Conservation (phyloP, 1,140 invertebrate genomes). For the Lepidurus apus region DNA sequence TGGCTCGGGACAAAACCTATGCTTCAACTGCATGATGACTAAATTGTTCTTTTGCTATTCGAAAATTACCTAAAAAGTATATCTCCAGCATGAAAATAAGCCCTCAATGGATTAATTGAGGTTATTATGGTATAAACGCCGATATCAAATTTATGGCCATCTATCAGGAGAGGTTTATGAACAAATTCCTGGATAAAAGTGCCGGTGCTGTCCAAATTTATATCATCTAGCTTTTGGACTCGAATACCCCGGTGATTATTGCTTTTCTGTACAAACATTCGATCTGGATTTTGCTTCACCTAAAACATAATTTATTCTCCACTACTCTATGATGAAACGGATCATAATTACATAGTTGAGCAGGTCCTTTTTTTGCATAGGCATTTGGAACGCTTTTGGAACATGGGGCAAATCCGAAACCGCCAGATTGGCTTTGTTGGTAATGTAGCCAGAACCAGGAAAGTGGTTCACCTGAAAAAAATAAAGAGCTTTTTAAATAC, state of each 20-base stretch:
- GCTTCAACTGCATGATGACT: slow-evolving; percentile 19
- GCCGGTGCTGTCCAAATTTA: slow-evolving; percentile 65
- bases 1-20: slow-evolving; percentile 81
- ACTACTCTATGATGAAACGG: neutral
- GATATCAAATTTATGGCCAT: slow-evolving; percentile 92
- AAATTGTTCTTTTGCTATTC: neutral
- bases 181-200: slow-evolving; percentile 88
- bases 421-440: slow-evolving; percentile 88
- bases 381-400: slow-evolving; percentile 82
- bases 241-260: slow-evolving; percentile 85
- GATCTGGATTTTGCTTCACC: slow-evolving; percentile 59
- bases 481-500: neutral
- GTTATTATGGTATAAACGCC: slow-evolving; percentile 90
- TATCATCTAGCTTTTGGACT: slow-evolving; percentile 61
- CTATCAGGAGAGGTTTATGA: slow-evolving; percentile 54
- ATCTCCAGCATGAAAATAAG: slow-evolving; percentile 86
- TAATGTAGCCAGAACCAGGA: slow-evolving; percentile 88
- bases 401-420: slow-evolving; percentile 68
- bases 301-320: slow-evolving; percentile 39
- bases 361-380: slow-evolving; percentile 65
- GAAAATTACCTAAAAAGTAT: slow-evolving; percentile 67
- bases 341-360: slow-evolving; percentile 57
- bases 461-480: slow-evolving; percentile 74
- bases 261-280: slow-evolving; percentile 83
- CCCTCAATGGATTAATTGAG: slow-evolving; percentile 79